Evolutionary conservation across 2,888 invertebrate species (phyloP), one percentile per base, ranked within the genome.

Genomic region (Drosophila pseudotalamancana): DNA sequence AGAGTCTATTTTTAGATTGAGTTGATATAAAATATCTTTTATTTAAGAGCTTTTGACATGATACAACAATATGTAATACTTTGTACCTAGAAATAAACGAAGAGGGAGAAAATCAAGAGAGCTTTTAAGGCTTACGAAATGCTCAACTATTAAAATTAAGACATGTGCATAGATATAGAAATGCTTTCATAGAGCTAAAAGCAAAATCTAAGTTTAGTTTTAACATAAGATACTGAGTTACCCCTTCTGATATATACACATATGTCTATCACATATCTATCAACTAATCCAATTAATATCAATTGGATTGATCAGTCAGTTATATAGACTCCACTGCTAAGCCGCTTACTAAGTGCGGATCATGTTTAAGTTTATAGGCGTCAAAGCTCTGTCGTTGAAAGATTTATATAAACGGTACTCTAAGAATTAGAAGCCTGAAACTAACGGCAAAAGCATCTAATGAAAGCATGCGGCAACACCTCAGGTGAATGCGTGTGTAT

Each of bases 391-490:
- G 46, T 35, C 21, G 21, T 21, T 31, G 31, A 32, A 32, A 21
- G 21, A 16, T 11, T 4, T 8, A 11, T 21, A 1, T 6, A 12
- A 65, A 65, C 66, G 66, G 66, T 25, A 32, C 16, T n/a, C 18
- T 4, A 3, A 53, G 39, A 23, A 27, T 34, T 48, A 18, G 5
- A 8, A 23, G 40, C 3, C 23, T 14, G 8, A 21, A 1, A 25
- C 43, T 67, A 68, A 60, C 61, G 46, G 68, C 34, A 23, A 50
- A 14, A 14, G 16, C 0, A 11, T 37, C n/a, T 27, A 68, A 68
- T 66, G 42, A 68, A 59, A 32, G 42, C 67, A 49, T 19, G 5
- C 34, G 34, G 49, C 37, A 59, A 39, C 65, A 50, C 42, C 60
- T 46, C 11, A 37, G 23, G 16, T 31, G 23, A 29, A 34, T 32